Base-by-base conservation (phyloP, 2,797 vertebrate genomes). In the Melanotaenia trifasciata region DNA sequence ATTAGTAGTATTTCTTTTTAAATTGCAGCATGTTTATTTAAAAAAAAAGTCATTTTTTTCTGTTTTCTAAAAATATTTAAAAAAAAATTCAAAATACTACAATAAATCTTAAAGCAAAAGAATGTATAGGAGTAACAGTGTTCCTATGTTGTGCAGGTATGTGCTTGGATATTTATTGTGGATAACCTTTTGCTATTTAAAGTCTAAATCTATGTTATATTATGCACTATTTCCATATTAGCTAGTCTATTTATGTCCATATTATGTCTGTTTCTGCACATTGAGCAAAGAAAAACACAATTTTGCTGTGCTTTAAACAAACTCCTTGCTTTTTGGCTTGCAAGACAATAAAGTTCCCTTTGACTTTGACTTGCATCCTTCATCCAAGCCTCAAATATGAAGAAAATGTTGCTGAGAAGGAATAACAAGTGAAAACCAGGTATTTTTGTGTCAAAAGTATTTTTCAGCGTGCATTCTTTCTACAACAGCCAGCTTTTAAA, bases 341-440 rank as follows among this genome's bases (percentile, higher is more conserved):
- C 32, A 32, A 16, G 28, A 57, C 54, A 32, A 56, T 30, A 56
- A 56, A 28, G 54, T 57, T 57, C 26, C 13, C 13, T 24, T 51
- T 51, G 50, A 51, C 12, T 53, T 53, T 53, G 51, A 53, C 57
- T n/a, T n/a, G 32, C 20, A 20, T 58, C 32, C 57, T 58, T 20
- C 9, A 35, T 33, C 32, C 57, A 58, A 58, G 32, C 57, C 57
- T 58, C 57, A 58, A 35, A 35, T 10, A 58, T 33, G 57, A 20
- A 28, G 5, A 57, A 57, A 57, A 57, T 58, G 57, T 58, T 58
- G 32, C 32, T 58, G 57, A 32, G 28, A 57, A 18, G 13, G 54
- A 28, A 58, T 5, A 58, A 33, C 56, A 58, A 58, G 20, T 58
- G 16, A 58, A 58, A 58, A 18, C 18, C 57, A 35, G 5, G 14